Evolutionary conservation across 2,797 vertebrate genomes (phyloP), one percentile per base, ranked within the genome.

Genomic region (Trichosurus vulpecula): DNA sequence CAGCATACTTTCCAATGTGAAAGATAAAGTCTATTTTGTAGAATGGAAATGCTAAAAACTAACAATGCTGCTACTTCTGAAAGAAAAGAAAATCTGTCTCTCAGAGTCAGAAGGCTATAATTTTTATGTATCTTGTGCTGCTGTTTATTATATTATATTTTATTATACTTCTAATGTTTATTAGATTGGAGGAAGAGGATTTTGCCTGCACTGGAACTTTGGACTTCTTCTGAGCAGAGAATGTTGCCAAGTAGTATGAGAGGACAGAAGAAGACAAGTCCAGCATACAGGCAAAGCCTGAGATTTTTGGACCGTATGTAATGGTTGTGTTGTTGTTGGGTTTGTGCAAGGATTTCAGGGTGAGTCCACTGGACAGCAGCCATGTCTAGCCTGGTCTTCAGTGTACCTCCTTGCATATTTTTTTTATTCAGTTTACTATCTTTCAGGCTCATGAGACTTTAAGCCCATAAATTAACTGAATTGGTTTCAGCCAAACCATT

Each of bases 371-470:
- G 74, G 74, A 87, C 41, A 4, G 22, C 22, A 87, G 74, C 41
- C 74, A 87, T 27, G 74, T 87, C 81, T 93, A 22, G 22, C 31
- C 25, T 51, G n/a, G 29, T 57, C 61, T 95, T 95, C 94, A 93
- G 57, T 74, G 57, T 47, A 87, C 55, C 91, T 95, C 47, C 54
- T 81, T 53, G 27, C 12, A 52, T 52, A 52, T 93, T 87, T 94
- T 91, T 27, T 95, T 52, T 96, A 66, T 94, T 95, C 81, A 95
- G 4, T 94, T 96, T 94, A 81, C 31, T 90, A 52, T 41, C 14
- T 87, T 74, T 41, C 74, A 81, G 19, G 22, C 10, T 41, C 16
- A 74, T 74, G n/a, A 74, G 0, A 22, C n/a, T 22, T 74, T 41
- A 41, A 74, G 41, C 74, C 25, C 22, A 47, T 87, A 47, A 87